These are phyloP conservation scores for Dioctria rufipes DNA, from an alignment of 2,888 invertebrate genomes.

Conservation along the genomic window DNA sequence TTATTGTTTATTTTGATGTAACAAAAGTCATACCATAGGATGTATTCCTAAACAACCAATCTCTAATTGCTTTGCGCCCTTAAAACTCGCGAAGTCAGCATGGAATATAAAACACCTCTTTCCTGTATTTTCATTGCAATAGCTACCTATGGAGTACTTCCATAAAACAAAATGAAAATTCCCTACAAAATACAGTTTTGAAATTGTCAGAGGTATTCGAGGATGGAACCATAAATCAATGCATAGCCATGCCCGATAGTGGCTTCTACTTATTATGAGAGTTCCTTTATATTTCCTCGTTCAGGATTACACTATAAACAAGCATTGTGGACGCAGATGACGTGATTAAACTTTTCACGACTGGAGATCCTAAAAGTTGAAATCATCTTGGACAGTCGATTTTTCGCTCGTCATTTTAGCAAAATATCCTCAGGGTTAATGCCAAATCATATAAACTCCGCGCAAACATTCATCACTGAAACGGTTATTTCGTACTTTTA, in stretches of 20 bases:
- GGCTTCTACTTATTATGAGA: neutral
- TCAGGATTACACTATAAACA: neutral
- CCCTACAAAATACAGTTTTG: neutral
- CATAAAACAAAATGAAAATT: constrained; percentile 2
- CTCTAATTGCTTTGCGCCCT: constrained; percentile 18
- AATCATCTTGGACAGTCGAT: constrained; percentile 9
- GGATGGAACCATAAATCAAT: neutral
- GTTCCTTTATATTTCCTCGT: neutral
- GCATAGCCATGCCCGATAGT: neutral
- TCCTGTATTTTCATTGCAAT: too few relatives aligned
- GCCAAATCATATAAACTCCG: too few relatives aligned
- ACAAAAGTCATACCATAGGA: too few relatives aligned
- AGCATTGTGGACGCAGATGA: neutral
- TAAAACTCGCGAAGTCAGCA: constrained; percentile 10
- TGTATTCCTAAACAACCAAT: neutral
- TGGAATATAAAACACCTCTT: constrained; percentile 4
- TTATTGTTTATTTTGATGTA: too few relatives aligned
- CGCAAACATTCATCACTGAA: too few relatives aligned
- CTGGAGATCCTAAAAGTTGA: constrained; percentile 25
- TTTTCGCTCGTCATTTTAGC: neutral
- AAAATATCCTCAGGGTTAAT: too few relatives aligned
- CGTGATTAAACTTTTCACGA: constrained; percentile 5
- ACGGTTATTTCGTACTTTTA: too few relatives aligned
- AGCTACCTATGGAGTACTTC: too few relatives aligned
- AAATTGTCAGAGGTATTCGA: neutral